Base-by-base conservation (phyloP, 2,888 invertebrate species). In the Nomada ruficornis region DNA sequence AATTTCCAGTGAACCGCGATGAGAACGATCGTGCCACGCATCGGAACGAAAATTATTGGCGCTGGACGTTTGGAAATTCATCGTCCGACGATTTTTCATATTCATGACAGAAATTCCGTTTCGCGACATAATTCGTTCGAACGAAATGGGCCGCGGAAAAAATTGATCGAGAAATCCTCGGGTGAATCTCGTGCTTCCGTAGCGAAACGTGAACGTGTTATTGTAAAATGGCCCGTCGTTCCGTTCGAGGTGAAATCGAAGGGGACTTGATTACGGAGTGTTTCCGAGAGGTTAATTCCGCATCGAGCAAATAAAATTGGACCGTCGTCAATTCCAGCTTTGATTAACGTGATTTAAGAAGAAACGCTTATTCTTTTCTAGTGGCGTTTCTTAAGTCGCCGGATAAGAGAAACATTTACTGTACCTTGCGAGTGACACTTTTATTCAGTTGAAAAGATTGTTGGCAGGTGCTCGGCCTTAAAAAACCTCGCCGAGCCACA, bases 401-500 rank as follows among this genome's bases (percentile, higher is more conserved):
- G 57, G 13, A 4, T 20, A 63, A 57, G 23, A 64, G 80, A 62
- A 72, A 80, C 71, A 72, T 76, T 83, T 77, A 52, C 77, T 20
- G 55, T 77, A 52, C 26, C 71, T 84, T 84, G 84, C 63, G 60
- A 74, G 11, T 55, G 84, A 77, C 84, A 84, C 74, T 79, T 84
- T 84, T 84, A 84, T 83, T 77, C 77, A 79, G 73, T 36, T 59
- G 82, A 73, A 63, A 74, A 59, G 69, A n/a, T 76, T 54, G 83
- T 80, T 72, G 68, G 64, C 71, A 74, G 76, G 80, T 72, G 72
- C 42, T 76, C 75, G 71, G 42, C 72, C 70, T 67, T 62, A 69
- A 84, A 77, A 77, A 77, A 70, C 70, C 70, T 36, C 65, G 18
- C 75, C 67, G 65, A 13, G 68, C 72, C 77, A 71, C 75, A 65